Evolutionary conservation across 35 echinoderm and acorn worm species (phyloP).

Genomic region (Heliocidaris erythrogramma): DNA sequence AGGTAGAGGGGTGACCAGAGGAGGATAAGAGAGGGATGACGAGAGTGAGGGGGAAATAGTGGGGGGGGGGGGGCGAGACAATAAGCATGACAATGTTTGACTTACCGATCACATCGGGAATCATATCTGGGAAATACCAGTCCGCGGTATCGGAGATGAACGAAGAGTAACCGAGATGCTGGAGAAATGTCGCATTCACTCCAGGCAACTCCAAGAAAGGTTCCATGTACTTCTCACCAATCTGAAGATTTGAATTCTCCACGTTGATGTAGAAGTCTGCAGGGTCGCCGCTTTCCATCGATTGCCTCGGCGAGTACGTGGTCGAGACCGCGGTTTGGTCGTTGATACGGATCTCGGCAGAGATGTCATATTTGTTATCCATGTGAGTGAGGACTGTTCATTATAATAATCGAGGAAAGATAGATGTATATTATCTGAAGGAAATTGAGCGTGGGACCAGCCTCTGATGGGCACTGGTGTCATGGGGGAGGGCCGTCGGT

Average conservation of each 20-base stretch:
- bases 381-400: not conserved
- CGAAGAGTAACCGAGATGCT: not conserved
- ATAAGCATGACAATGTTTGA: not conserved
- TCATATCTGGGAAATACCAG: conserved; percentile 32
- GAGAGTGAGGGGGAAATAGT: not conserved
- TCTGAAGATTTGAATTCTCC: not conserved
- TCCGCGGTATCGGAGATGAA: conserved; percentile 37
- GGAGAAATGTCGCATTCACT: not conserved
- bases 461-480: too few species aligned
- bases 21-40: not conserved
- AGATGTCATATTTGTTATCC: not conserved
- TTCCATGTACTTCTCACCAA: not conserved
- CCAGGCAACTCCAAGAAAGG: not conserved
- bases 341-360: conserved; percentile 1
- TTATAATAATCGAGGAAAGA: too few species aligned
- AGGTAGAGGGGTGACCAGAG: not conserved
- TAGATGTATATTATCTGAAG: too few species aligned
- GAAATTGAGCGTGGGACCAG: too few species aligned
- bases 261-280: not conserved
- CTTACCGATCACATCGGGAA: conserved; percentile 8
- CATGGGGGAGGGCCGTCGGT: too few species aligned
- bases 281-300: not conserved
- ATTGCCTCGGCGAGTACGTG: not conserved
- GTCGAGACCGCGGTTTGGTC: not conserved
- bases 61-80: not conserved